Percentiles rank a stretch among this genome's conserved stretches.
Evolutionary conservation across 2,888 invertebrate genomes (phyloP).

Genomic region (Pterostichus niger): DNA sequence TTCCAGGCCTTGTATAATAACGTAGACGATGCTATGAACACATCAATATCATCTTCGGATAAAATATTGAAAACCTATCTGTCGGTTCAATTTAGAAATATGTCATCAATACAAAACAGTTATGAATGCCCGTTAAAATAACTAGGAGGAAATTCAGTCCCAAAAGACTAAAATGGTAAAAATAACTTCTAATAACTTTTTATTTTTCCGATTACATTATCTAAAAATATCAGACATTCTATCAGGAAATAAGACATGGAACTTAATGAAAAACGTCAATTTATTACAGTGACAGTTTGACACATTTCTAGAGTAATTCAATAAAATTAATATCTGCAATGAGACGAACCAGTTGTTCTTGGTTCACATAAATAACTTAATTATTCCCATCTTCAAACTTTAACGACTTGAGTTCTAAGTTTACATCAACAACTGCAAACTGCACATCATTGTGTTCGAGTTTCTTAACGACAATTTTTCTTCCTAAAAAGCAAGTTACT

Average conservation of each 20-base stretch:
- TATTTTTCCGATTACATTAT: constrained; percentile 11
- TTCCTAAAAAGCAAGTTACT: not conserved
- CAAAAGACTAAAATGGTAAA: not conserved
- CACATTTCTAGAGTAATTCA: constrained; percentile 30
- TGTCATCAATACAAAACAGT: too few species aligned
- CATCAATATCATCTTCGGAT: too few species aligned
- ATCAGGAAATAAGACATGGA: not conserved
- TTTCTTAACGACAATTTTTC: constrained; percentile 16
- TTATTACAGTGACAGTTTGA: constrained; percentile 33
- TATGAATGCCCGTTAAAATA: too few species aligned
- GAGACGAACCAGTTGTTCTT: not conserved
- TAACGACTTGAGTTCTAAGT: constrained; percentile 9
- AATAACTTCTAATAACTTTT: constrained; percentile 16
- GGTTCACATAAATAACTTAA: constrained; percentile 26
- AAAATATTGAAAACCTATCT: too few species aligned
- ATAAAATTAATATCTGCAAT: constrained; percentile 29
- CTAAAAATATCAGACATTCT: constrained; percentile 17
- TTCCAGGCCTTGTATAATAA: too few species aligned
- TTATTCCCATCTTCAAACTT: constrained; percentile 9
- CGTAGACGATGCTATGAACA: too few species aligned
- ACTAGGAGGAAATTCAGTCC: not conserved
- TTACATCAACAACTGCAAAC: constrained; percentile 12
- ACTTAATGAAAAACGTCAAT: constrained; percentile 34
- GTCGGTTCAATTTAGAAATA: too few species aligned
- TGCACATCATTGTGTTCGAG: not conserved